phyloP scores from a whole-genome alignment of 2,113 vertebrate species.

The Rhinoderma darwinii region DNA sequence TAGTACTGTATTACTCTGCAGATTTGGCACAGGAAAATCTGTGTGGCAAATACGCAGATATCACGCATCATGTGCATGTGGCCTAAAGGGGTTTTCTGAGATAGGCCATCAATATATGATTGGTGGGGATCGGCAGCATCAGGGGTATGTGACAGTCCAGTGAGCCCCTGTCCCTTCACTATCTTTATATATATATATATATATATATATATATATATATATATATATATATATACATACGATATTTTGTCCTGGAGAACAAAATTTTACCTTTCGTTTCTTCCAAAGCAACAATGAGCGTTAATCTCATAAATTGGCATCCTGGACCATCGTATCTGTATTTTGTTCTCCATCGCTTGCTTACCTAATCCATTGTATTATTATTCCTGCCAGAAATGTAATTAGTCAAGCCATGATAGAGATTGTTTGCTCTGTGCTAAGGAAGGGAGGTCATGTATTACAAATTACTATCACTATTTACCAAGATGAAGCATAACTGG shows the following conservation, averaged over 20 bases:
- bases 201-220: too few relatives aligned
- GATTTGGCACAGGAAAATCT: too few relatives aligned
- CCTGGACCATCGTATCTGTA: not conserved
- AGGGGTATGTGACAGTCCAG: too few relatives aligned
- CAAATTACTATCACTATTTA: not conserved
- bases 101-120: too few relatives aligned
- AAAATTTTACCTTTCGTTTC: not conserved
- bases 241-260: not conserved
- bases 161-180: too few relatives aligned
- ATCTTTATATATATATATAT: too few relatives aligned
- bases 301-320: conserved; percentile 35
- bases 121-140: too few relatives aligned
- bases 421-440: conserved; percentile 2
- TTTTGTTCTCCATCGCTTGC: conserved; percentile 27
- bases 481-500: not conserved
- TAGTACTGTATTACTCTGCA: too few relatives aligned
- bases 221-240: not conserved
- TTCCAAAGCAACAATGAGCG: not conserved
- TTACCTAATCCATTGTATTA: conserved; percentile 27
- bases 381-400: conserved; percentile 30
- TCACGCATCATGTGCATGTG: too few relatives aligned
- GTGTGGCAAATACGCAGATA: too few relatives aligned
- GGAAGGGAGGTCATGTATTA: conserved; percentile 20
- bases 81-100: too few relatives aligned
- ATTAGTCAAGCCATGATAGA: conserved; percentile 31